Evolutionary conservation across 2,113 vertebrate genomes (phyloP), one percentile per base, ranked within the genome.

Genomic region (Vireo altiloquus): DNA sequence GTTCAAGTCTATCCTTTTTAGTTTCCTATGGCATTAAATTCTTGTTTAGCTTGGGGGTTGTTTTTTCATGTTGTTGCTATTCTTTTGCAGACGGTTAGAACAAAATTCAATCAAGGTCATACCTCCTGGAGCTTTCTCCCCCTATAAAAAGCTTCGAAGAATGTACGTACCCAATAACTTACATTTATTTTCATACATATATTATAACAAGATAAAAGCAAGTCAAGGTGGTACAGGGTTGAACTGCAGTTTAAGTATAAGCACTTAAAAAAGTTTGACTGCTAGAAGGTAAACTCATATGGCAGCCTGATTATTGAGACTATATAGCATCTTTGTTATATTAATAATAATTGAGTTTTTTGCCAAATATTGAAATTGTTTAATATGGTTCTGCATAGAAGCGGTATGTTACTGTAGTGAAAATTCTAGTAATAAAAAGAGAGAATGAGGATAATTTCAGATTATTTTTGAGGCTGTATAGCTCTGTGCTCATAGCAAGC

Each of bases 81-180:
- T 94, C 33, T 95, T 94, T 95, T 98, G 74, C 98, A 99, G 99
- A 98, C 99, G 99, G 89, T 97, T 99, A 97, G 99, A 99, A 95
- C 99, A 99, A 98, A 99, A 99, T 95, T 98, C 99, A 95, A 99
- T 99, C 98, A 99, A 99, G 98, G 98, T 98, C 96, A 99, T 99
- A 94, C 99, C 99, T 94, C 98, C 99, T 87, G 99, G 99, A 96
- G 99, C 99, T 92, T 99, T 99, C 98, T 98, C 99, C 64, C 98
- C 99, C 6, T 99, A 99, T 95, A 99, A 99, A 98, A 99, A 99
- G 61, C 98, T 99, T 93, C 98, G 99, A 97, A 98, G 99, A 98
- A 99, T 99, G 99, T 99, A 97, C 91, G 99, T 99, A 97, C 66
- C 22, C 23, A 96, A 82, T 89, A 49, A 91, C 91, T 79, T 84